phyloP scores from a whole-genome alignment of 2,113 vertebrate species.

The Uria aalge region DNA sequence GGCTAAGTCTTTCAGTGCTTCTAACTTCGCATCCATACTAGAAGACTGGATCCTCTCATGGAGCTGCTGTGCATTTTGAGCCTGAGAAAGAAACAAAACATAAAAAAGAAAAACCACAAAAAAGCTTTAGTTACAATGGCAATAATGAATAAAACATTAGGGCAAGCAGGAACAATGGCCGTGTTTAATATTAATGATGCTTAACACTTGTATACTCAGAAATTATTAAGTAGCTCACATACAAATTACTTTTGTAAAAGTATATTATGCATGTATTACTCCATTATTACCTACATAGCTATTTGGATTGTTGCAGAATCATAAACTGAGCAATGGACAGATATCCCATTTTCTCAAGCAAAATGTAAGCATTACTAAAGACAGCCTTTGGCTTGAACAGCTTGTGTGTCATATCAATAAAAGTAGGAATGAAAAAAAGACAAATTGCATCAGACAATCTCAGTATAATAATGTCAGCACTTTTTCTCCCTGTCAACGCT shows the following conservation, averaged over 20 bases:
- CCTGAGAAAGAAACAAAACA: slow-evolving; percentile 67
- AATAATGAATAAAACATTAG: not conserved
- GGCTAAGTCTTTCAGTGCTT: slow-evolving; percentile 94
- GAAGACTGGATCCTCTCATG: slow-evolving; percentile 94
- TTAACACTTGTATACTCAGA: not conserved
- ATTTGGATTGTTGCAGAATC: not conserved
- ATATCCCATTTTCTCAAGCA: not conserved
- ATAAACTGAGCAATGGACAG: not conserved
- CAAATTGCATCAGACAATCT: not conserved
- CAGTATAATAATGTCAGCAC: not conserved
- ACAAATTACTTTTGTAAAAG: not conserved
- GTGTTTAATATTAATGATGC: not conserved
- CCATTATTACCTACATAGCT: not conserved
- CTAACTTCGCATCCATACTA: slow-evolving; percentile 96
- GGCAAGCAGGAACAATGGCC: not conserved
- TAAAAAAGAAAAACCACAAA: not conserved
- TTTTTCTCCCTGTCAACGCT: not conserved
- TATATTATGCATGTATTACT: not conserved
- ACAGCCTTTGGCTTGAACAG: not conserved
- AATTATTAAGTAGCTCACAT: not conserved
- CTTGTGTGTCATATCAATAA: not conserved
- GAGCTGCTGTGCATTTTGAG: slow-evolving; percentile 89
- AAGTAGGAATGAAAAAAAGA: not conserved
- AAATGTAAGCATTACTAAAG: not conserved
- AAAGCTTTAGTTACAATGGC: not conserved